phyloP scores from a whole-genome alignment of 1,140 invertebrate species.

The Lordiphosa mommai region DNA sequence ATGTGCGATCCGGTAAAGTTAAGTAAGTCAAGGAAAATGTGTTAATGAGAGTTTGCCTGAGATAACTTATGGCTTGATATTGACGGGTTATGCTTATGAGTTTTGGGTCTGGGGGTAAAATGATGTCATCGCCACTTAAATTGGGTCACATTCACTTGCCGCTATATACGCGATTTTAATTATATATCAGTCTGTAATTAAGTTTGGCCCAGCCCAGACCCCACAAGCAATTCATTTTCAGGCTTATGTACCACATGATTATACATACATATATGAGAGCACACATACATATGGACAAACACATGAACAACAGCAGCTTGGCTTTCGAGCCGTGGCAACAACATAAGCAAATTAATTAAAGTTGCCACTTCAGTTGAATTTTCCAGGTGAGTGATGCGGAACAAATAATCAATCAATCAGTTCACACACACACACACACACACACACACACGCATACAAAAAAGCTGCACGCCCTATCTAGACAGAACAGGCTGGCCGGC shows the following conservation, averaged over 20 bases:
- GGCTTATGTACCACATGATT: conserved; percentile 39
- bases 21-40: conserved; percentile 8
- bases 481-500: conserved; percentile 43
- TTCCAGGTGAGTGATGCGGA: conserved; percentile 79
- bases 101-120: not conserved
- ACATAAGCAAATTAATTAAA: conserved; percentile 79
- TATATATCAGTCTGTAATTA: conserved; percentile 38
- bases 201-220: conserved; percentile 9
- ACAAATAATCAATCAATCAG: conserved; percentile 80
- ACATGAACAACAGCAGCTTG: conserved; percentile 28
- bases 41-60: not conserved
- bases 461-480: conserved; percentile 69
- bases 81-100: not conserved
- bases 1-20: conserved; percentile 18
- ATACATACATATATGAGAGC: conserved; percentile 10
- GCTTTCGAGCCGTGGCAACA: conserved; percentile 31
- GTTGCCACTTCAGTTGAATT: conserved; percentile 79
- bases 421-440: conserved; percentile 40
- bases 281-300: conserved; percentile 3
- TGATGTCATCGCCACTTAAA: conserved; percentile 3
- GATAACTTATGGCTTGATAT: not conserved
- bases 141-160: conserved; percentile 27
- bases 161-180: conserved; percentile 21
- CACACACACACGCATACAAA: conserved; percentile 7
- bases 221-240: conserved; percentile 1